Percentiles rank a stretch among this genome's conserved stretches.
phyloP scores from a whole-genome alignment of 1,140 invertebrate species.

The Drosophila bocki region DNA sequence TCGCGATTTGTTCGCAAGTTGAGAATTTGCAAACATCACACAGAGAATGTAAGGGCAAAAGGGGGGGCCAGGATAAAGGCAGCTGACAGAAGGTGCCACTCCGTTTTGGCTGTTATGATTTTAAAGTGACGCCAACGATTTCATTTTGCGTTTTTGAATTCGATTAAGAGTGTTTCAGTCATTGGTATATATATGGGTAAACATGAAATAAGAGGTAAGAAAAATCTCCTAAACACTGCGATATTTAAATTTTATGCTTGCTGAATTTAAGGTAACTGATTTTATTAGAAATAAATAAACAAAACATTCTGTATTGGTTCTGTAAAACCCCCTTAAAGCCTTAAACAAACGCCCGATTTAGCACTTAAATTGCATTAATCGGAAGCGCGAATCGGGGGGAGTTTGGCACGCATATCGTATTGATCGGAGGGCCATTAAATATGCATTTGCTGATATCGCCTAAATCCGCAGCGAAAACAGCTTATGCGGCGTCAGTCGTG shows the following conservation, averaged over 20 bases:
- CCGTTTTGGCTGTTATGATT: slow-evolving; percentile 35
- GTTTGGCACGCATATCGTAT: slow-evolving; percentile 46
- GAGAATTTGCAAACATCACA: slow-evolving; percentile 57
- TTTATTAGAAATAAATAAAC: neutral
- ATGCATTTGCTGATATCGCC: slow-evolving; percentile 80
- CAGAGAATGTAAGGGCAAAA: neutral
- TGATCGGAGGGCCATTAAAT: slow-evolving; percentile 79
- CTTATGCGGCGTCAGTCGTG: slow-evolving; percentile 67
- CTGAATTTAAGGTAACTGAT: neutral
- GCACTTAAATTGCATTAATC: slow-evolving; percentile 51
- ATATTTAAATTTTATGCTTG: neutral
- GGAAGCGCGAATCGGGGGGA: slow-evolving; percentile 14
- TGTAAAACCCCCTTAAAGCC: neutral
- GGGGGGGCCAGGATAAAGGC: neutral
- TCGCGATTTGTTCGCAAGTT: slow-evolving; percentile 46
- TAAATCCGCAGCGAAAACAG: slow-evolving; percentile 79
- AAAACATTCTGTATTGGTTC: neutral
- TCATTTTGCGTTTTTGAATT: slow-evolving; percentile 11
- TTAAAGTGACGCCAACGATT: slow-evolving; percentile 33
- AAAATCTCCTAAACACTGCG: neutral
- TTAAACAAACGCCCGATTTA: neutral
- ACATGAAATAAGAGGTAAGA: neutral
- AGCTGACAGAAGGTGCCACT: slow-evolving; percentile 19
- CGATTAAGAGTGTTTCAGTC: neutral
- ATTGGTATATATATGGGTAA: neutral